These are phyloP conservation scores for Heterodera carotae DNA, from an alignment of 1,140 invertebrate genomes.

Conservation along the genomic window DNA sequence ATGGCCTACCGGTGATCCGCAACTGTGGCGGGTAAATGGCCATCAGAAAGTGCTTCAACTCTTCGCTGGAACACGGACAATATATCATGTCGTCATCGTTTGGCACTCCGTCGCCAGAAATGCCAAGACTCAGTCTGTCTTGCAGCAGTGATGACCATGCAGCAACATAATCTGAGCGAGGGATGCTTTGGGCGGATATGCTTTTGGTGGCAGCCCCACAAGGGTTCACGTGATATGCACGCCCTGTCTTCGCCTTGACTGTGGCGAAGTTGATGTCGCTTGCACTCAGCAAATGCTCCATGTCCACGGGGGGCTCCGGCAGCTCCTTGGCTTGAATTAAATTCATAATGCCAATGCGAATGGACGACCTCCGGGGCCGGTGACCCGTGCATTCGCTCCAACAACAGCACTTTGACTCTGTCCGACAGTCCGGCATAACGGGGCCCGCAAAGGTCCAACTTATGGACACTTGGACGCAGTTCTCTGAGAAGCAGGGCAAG, in stretches of 20 bases:
- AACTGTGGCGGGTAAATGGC: conserved; percentile 65
- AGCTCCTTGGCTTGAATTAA: conserved; percentile 48
- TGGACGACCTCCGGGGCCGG: conserved; percentile 54
- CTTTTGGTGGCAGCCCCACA: conserved; percentile 24
- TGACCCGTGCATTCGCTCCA: conserved; percentile 63
- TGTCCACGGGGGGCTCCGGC: conserved; percentile 61
- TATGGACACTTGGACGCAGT: conserved; percentile 56
- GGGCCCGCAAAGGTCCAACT: conserved; percentile 58
- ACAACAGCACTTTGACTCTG: conserved; percentile 61
- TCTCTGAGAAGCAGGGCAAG: conserved; percentile 61
- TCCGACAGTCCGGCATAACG: conserved; percentile 62
- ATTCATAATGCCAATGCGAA: background rate
- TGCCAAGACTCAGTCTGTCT: conserved; percentile 50
- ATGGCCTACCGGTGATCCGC: conserved; percentile 55
- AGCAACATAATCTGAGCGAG: conserved; percentile 53
- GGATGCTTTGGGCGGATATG: background rate
- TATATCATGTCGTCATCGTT: conserved; percentile 57
- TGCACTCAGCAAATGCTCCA: conserved; percentile 60
- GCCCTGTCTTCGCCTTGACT: conserved; percentile 60
- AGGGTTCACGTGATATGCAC: conserved; percentile 62
- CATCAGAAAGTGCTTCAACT: conserved; percentile 64
- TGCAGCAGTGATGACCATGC: conserved; percentile 64
- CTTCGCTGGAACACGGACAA: conserved; percentile 64
- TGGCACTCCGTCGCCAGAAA: conserved; percentile 19
- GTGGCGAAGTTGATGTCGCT: conserved; percentile 61